Evolutionary conservation across 2,113 vertebrate genomes (phyloP).

Genomic region (Sorex fumeus): DNA sequence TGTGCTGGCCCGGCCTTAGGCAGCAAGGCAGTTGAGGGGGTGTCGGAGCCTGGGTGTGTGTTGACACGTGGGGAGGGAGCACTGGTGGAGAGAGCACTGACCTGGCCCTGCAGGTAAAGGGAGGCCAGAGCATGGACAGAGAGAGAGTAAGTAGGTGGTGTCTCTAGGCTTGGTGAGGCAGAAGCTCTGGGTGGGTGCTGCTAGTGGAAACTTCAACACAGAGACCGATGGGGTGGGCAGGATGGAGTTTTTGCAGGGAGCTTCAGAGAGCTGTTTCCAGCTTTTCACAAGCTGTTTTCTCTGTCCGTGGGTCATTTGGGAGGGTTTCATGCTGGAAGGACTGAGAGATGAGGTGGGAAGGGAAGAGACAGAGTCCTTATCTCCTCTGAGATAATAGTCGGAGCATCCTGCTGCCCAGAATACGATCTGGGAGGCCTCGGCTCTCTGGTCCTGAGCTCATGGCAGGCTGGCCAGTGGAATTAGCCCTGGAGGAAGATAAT

Average conservation of each 20-base stretch:
- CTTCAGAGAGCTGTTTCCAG: not conserved
- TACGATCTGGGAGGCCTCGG: not conserved
- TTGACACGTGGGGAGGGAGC: not conserved
- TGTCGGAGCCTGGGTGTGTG: not conserved
- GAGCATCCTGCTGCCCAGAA: not conserved
- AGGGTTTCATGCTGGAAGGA: constrained; percentile 4
- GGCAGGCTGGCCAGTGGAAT: not conserved
- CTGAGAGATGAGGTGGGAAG: constrained; percentile 13
- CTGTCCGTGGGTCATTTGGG: constrained; percentile 52
- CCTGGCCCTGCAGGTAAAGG: not conserved
- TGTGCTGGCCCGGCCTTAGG: no score
- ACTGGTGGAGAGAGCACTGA: not conserved
- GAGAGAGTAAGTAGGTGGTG: not conserved
- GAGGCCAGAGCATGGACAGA: not conserved
- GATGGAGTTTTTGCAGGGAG: not conserved
- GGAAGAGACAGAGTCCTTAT: not conserved
- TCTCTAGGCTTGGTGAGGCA: not conserved
- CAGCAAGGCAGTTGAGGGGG: no score
- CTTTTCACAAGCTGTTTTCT: not conserved
- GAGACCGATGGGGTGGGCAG: not conserved
- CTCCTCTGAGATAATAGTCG: constrained; percentile 31
- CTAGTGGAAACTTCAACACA: not conserved
- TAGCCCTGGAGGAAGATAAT: not conserved
- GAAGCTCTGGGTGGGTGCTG: not conserved
- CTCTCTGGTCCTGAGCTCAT: not conserved